Percentiles rank a stretch among this genome's conserved stretches.
Evolutionary conservation across 2,888 invertebrate species (phyloP).

Genomic region (Pheosia tremula): DNA sequence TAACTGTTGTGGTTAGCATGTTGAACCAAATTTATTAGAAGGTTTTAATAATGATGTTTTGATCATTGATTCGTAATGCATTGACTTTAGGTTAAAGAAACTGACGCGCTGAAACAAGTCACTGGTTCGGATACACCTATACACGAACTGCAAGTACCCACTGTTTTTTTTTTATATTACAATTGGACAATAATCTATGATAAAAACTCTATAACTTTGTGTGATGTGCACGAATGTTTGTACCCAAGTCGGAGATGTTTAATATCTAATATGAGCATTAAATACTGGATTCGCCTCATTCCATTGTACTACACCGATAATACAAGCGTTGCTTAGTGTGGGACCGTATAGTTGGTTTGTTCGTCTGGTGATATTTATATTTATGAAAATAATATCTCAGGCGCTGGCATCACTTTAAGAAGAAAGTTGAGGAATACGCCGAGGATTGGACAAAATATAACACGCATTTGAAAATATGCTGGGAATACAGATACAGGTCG

Average conservation of each 20-base stretch:
- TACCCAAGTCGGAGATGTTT: too few species aligned
- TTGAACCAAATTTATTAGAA: not conserved
- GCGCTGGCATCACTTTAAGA: slow-evolving; percentile 64
- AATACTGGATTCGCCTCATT: too few species aligned
- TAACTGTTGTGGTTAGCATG: slow-evolving; percentile 62
- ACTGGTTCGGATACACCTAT: slow-evolving; percentile 34
- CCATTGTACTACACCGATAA: too few species aligned
- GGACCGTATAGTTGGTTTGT: too few species aligned
- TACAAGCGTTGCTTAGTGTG: too few species aligned
- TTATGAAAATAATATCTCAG: slow-evolving; percentile 36
- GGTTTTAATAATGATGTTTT: not conserved
- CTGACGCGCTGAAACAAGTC: slow-evolving; percentile 44
- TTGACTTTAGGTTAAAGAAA: slow-evolving; percentile 56
- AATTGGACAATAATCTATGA: too few species aligned
- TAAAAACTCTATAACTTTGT: too few species aligned
- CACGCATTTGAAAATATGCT: slow-evolving; percentile 58
- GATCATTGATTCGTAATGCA: not conserved
- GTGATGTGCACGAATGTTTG: too few species aligned
- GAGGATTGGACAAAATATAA: slow-evolving; percentile 70
- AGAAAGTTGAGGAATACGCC: slow-evolving; percentile 55
- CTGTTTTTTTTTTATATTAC: not conserved
- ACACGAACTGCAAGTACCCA: slow-evolving; percentile 49
- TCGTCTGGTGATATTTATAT: not conserved
- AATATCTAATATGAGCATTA: too few species aligned
- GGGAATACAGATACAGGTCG: slow-evolving; percentile 63